Conservation (phyloP, 2,888 invertebrate genomes). For the Cheilosia variabilis region DNA sequence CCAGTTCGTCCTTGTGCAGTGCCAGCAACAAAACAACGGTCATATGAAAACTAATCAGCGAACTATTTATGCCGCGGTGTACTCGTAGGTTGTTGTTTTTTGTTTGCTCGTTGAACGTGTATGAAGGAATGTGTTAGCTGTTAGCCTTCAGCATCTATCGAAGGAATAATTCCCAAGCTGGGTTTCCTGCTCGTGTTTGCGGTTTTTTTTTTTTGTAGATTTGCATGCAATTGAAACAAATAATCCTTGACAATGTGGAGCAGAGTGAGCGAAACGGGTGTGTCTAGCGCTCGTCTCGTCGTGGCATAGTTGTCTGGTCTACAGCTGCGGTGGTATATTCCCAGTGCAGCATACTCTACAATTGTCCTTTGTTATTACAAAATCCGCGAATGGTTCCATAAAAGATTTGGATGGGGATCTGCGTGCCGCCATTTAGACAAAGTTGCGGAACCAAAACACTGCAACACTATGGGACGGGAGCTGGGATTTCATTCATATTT, state of each 20-base stretch:
- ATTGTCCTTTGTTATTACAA: constrained; percentile 67
- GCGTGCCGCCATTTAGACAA: constrained; percentile 64
- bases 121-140: background rate
- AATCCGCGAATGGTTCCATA: constrained; percentile 59
- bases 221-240: constrained; percentile 63
- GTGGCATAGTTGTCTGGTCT: constrained; percentile 12
- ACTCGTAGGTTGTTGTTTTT: constrained; percentile 5
- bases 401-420: constrained; percentile 58
- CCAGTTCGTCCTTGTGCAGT: constrained; percentile 35
- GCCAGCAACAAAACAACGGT: constrained; percentile 1
- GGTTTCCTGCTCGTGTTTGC: constrained; percentile 7
- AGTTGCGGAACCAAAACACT: constrained; percentile 28
- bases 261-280: background rate
- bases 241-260: constrained; percentile 31
- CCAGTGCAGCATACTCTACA: constrained; percentile 21
- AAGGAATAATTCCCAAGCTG: constrained; percentile 24
- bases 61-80: constrained; percentile 52
- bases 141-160: constrained; percentile 6
- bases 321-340: constrained; percentile 16
- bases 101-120: background rate
- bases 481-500: constrained; percentile 60
- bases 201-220: constrained; percentile 1
- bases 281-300: constrained; percentile 35
- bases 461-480: constrained; percentile 3
- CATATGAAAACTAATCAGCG: constrained; percentile 63